Evolutionary conservation across 1,140 invertebrate genomes (phyloP).

Genomic region (Hylyphantes graminicola): DNA sequence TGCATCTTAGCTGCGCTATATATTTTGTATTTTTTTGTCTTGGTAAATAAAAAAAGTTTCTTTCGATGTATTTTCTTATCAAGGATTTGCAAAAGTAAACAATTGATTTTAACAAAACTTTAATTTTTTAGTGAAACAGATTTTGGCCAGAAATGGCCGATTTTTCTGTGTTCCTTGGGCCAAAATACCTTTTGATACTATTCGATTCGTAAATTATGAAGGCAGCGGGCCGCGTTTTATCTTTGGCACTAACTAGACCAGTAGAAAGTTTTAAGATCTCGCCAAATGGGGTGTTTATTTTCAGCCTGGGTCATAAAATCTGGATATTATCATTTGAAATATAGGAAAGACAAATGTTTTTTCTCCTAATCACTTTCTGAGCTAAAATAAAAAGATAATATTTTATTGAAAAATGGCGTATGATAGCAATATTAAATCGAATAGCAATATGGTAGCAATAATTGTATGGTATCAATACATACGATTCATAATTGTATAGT

Average conservation of each 20-base stretch:
- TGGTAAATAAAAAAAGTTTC: no score
- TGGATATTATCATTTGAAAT: slow-evolving; percentile 40
- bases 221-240: slow-evolving; percentile 37
- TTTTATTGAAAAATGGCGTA: neutral
- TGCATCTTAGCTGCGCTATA: no score
- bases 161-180: neutral
- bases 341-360: slow-evolving; percentile 2
- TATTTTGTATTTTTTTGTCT: no score
- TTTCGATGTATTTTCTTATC: no score
- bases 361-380: neutral
- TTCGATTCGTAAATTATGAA: slow-evolving; percentile 40
- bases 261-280: slow-evolving; percentile 32
- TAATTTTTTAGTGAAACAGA: neutral
- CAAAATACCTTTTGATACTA: slow-evolving; percentile 8
- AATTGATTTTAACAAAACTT: no score
- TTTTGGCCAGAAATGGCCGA: slow-evolving; percentile 1
- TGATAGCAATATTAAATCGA: no score
- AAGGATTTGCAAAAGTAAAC: no score
- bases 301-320: slow-evolving; percentile 41
- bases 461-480: no score
- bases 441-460: no score
- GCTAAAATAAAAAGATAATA: neutral
- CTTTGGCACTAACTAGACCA: slow-evolving; percentile 31
- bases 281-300: slow-evolving; percentile 48
- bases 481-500: no score